A percentile compares a stretch with the other conserved stretches of the same genome.
Evolutionary conservation across 1,140 invertebrate species (phyloP).

Genomic region (Apis florea): DNA sequence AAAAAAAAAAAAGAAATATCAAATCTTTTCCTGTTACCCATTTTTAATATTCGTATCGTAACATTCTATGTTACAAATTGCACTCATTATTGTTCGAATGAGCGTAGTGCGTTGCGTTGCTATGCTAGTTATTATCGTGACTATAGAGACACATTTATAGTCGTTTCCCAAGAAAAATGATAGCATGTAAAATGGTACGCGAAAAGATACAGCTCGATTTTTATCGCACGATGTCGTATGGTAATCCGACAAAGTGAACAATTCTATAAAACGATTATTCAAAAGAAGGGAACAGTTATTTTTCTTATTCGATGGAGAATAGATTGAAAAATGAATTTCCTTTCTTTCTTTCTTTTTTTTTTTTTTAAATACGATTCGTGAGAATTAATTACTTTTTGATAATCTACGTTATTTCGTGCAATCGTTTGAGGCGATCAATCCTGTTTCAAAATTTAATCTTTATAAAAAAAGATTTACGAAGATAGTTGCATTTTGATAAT

Average conservation of each 20-base stretch:
- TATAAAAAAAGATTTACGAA: slow-evolving; percentile 17
- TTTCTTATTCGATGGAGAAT: slow-evolving; percentile 49
- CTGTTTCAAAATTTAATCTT: slow-evolving; percentile 35
- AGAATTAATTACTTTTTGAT: slow-evolving; percentile 53
- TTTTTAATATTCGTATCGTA: not conserved
- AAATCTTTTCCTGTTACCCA: not conserved
- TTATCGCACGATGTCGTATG: slow-evolving; percentile 57
- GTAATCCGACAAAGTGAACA: slow-evolving; percentile 62
- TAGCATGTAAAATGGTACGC: slow-evolving; percentile 33
- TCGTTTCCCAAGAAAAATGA: slow-evolving; percentile 57
- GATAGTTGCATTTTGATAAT: not conserved
- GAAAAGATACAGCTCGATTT: slow-evolving; percentile 19
- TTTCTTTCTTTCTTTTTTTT: slow-evolving; percentile 57
- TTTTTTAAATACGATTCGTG: slow-evolving; percentile 51
- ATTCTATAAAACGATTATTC: slow-evolving; percentile 62
- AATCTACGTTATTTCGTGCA: slow-evolving; percentile 32
- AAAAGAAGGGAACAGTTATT: slow-evolving; percentile 16
- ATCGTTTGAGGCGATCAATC: slow-evolving; percentile 27
- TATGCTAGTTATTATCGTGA: slow-evolving; percentile 53
- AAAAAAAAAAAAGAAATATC: not conserved
- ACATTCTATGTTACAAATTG: slow-evolving; percentile 11
- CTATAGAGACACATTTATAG: slow-evolving; percentile 59
- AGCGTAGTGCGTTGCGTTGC: slow-evolving; percentile 9
- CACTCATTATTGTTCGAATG: not conserved
- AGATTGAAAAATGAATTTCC: slow-evolving; percentile 58